Conservation (phyloP, 2,797 vertebrate genomes). For the Enteromius paludinosus region DNA sequence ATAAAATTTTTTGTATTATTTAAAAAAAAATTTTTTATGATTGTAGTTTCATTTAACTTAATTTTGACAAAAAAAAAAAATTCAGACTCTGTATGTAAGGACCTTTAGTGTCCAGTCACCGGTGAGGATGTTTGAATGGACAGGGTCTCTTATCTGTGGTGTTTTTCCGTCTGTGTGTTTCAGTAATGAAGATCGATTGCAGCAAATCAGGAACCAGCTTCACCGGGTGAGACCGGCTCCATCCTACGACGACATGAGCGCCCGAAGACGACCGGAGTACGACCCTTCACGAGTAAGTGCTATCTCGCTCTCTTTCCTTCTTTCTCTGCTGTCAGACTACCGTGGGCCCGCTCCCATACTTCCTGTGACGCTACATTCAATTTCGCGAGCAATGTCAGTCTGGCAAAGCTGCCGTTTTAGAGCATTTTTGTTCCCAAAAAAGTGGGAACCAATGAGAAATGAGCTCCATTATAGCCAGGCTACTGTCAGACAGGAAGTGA, state of each 20-base stretch:
- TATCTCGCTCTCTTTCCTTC: neutral
- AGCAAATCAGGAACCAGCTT: slow-evolving; percentile 78
- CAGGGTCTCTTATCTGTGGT: slow-evolving; percentile 30
- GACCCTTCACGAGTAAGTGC: slow-evolving; percentile 81
- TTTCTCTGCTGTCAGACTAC: neutral
- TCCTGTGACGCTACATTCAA: too few relatives aligned
- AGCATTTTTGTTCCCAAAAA: too few relatives aligned
- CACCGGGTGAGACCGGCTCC: slow-evolving; percentile 66
- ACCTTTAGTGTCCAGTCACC: neutral
- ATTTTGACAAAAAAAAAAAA: too few relatives aligned
- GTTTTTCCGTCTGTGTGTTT: slow-evolving; percentile 14
- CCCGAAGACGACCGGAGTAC: slow-evolving; percentile 70
- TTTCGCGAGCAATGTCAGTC: too few relatives aligned
- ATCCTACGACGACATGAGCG: slow-evolving; percentile 74
- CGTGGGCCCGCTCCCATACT: too few relatives aligned
- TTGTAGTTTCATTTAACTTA: neutral
- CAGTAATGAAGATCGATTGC: slow-evolving; percentile 82
- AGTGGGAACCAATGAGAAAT: too few relatives aligned
- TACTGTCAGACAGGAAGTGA: neutral
- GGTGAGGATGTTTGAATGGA: slow-evolving; percentile 8
- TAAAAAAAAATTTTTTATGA: neutral
- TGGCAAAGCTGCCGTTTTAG: too few relatives aligned
- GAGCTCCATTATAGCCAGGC: too few relatives aligned
- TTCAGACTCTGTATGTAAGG: too few relatives aligned
- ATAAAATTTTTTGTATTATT: neutral